Base-by-base conservation (phyloP, 2,797 vertebrate genomes). In the Hydrolagus colliei region DNA sequence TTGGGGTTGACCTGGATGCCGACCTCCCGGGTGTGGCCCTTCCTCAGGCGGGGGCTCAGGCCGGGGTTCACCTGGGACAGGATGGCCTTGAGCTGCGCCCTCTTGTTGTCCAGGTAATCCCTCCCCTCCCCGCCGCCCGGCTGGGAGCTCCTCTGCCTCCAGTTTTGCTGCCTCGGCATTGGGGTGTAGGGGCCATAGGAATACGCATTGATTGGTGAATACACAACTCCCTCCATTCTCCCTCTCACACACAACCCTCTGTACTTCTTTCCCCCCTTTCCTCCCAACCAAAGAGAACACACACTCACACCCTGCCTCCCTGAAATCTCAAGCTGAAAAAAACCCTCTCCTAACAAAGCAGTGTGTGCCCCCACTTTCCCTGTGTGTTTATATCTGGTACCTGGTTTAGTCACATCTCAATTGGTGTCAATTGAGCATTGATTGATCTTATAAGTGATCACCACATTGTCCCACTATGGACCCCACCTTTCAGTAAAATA, bases 1-100 rank as follows among this genome's bases (percentile, higher is more conserved):
- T 92, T 92, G 0, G 94, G 94, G 91, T 93, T 98, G 2, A 98
- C 97, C 89, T 98, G 97, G 68, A 98, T 94, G 0, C 95, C 96
- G 82, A 93, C 95, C 13, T 98, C 97, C 73, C 84, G 94, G 11
- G 96, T 98, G 91, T 86, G 90, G 8, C 91, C 89, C 22, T 89
- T 93, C 61, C 88, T 89, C 9, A 90, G 89, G 1, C 87, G 87
- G 2, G 92, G 89, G 1, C 88, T 67, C 61, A 93, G 89, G 86
- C 88, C 87, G 0, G 96, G 93, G 90, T 89, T 91, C 71, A 95
- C 92, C 73, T 96, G 96, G 0, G 95, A 92, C n/a, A 98, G 92
- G 78, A 97, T 89, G 62, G 94, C 92, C 88, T 94, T 93, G 0
- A 95, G 89, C 85, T 95, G 94, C 0, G 89, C 91, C 22, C 92